Percentiles rank a stretch among this genome's conserved stretches.
These are phyloP conservation scores for Batillaria attramentaria DNA, from an alignment of 1,140 invertebrate genomes.

Conservation along the genomic window DNA sequence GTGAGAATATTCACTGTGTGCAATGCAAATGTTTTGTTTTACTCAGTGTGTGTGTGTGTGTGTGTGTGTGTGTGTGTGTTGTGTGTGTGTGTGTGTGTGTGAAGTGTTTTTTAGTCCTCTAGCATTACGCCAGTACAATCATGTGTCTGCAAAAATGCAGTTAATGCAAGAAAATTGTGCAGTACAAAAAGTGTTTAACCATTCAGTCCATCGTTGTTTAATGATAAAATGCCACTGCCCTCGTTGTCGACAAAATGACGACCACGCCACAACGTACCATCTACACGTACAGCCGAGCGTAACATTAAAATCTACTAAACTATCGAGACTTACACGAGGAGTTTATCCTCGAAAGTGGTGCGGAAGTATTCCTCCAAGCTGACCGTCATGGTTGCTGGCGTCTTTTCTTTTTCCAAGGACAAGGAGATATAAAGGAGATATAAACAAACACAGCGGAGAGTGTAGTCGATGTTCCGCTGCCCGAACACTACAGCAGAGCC, in stretches of 20 bases:
- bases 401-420: neutral
- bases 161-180: too few relatives aligned
- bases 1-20: too few relatives aligned
- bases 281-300: too few relatives aligned
- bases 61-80: neutral
- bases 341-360: slow-evolving; percentile 71
- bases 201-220: too few relatives aligned
- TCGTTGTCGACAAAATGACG: too few relatives aligned
- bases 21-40: neutral
- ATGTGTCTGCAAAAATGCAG: too few relatives aligned
- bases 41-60: neutral
- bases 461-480: neutral
- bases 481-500: neutral
- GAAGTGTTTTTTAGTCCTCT: too few relatives aligned
- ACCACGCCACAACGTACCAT: too few relatives aligned
- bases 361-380: slow-evolving; percentile 71
- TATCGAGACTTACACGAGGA: slow-evolving; percentile 68
- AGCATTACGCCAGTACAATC: too few relatives aligned
- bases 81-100: slow-evolving; percentile 6
- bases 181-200: too few relatives aligned
- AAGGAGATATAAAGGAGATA: neutral
- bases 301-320: too few relatives aligned
- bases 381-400: slow-evolving; percentile 60
- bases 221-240: too few relatives aligned
- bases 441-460: neutral